phyloP scores from a whole-genome alignment of 1,140 invertebrate species.

The Chymomyza costata region DNA sequence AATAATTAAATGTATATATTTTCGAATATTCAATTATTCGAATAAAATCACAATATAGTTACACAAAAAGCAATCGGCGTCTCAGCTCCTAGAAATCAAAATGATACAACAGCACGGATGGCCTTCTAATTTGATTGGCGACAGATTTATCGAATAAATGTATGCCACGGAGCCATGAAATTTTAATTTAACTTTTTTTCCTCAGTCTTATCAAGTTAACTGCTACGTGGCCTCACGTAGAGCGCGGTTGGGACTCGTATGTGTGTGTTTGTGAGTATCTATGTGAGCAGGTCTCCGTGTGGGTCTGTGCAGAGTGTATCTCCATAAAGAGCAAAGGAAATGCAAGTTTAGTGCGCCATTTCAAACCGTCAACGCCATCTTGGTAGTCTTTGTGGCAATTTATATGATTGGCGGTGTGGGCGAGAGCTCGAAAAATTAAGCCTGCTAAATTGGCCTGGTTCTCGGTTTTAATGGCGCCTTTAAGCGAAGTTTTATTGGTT shows the following conservation, averaged over 20 bases:
- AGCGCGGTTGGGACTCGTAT: too few relatives aligned
- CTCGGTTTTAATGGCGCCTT: constrained; percentile 33
- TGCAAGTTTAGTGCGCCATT: constrained; percentile 68
- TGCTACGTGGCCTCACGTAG: too few relatives aligned
- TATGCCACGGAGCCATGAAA: constrained; percentile 45
- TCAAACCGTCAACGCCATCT: constrained; percentile 14
- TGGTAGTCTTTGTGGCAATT: constrained; percentile 31
- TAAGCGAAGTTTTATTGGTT: constrained; percentile 37
- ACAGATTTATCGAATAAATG: constrained; percentile 18
- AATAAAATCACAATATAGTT: too few relatives aligned
- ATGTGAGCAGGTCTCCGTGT: not conserved
- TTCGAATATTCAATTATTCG: constrained; percentile 1
- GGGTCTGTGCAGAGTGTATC: constrained; percentile 42
- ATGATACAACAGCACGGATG: not conserved
- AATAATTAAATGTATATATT: constrained; percentile 25
- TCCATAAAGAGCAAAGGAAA: constrained; percentile 52
- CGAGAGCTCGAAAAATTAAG: not conserved
- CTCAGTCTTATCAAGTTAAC: too few relatives aligned
- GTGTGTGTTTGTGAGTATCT: constrained; percentile 16
- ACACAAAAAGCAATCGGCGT: too few relatives aligned
- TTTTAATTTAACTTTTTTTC: constrained; percentile 59
- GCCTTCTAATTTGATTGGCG: constrained; percentile 39
- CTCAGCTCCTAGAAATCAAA: constrained; percentile 4
- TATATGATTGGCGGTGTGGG: constrained; percentile 29
- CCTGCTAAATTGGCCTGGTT: not conserved